Evolutionary conservation across 2,888 invertebrate genomes (phyloP).

Genomic region (Scrobipalpa costella): DNA sequence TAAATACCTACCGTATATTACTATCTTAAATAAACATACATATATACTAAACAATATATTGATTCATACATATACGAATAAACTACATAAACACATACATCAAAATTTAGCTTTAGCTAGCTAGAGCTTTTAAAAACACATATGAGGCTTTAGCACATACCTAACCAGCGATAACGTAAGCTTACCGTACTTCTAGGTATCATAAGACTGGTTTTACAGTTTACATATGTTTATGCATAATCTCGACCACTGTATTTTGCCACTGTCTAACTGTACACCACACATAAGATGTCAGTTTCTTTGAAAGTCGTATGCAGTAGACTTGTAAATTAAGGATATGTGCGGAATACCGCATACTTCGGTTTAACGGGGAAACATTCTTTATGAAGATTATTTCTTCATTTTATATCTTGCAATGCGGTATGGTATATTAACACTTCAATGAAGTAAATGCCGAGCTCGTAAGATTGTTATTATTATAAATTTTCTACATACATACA

Average conservation of each 20-base stretch:
- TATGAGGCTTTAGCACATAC: background rate
- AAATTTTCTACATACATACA: too few species aligned
- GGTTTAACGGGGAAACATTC: conserved; percentile 18
- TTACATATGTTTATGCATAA: conserved; percentile 29
- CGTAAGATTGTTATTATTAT: background rate
- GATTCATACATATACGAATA: too few species aligned
- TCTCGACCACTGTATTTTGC: conserved; percentile 23
- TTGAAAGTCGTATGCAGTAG: conserved; percentile 17
- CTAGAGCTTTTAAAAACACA: background rate
- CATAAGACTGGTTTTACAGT: conserved; percentile 29
- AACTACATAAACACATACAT: too few species aligned
- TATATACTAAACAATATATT: too few species aligned
- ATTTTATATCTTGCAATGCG: conserved; percentile 22
- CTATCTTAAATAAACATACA: too few species aligned
- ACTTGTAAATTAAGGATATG: conserved; percentile 21
- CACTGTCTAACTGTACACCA: conserved; percentile 29
- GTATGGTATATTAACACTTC: background rate
- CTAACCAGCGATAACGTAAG: background rate
- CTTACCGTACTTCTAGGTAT: conserved; percentile 23
- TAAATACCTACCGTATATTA: too few species aligned
- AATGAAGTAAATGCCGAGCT: background rate
- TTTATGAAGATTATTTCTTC: conserved; percentile 20
- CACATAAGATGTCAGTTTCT: conserved; percentile 24
- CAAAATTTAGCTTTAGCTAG: background rate
- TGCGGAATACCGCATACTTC: conserved; percentile 11